Conservation (phyloP, 2,888 invertebrate genomes). For the Antheraea yamamai region DNA sequence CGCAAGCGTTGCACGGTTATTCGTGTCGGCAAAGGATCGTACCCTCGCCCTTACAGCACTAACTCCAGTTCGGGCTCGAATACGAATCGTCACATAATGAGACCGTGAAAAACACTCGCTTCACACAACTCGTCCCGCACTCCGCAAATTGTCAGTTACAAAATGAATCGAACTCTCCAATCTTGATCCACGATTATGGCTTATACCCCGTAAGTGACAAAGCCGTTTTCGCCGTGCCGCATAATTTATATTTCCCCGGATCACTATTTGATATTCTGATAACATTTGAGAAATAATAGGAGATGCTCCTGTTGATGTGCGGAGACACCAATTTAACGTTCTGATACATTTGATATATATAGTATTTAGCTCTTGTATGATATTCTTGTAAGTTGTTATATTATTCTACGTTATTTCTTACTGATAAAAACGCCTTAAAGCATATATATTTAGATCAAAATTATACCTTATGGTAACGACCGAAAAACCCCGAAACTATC, state of each 20-base stretch:
- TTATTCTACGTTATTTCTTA: background rate
- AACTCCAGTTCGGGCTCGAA: constrained; percentile 60
- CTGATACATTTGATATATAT: constrained; percentile 55
- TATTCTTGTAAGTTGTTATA: background rate
- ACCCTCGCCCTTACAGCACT: constrained; percentile 54
- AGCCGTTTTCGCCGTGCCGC: constrained; percentile 36
- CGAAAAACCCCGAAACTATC: too few species aligned
- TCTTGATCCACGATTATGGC: constrained; percentile 42
- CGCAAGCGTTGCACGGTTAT: constrained; percentile 48
- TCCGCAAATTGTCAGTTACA: constrained; percentile 44
- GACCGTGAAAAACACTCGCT: constrained; percentile 76
- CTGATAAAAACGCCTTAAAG: too few species aligned
- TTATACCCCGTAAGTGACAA: constrained; percentile 41
- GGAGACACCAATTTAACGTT: constrained; percentile 54
- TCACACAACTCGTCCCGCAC: constrained; percentile 57
- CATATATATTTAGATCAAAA: too few species aligned
- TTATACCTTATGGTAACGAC: too few species aligned
- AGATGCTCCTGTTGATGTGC: constrained; percentile 57
- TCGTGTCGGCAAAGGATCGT: constrained; percentile 49
- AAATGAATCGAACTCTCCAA: constrained; percentile 40
- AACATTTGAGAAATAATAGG: constrained; percentile 73
- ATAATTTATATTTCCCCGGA: constrained; percentile 29
- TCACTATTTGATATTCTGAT: constrained; percentile 74
- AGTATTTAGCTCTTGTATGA: constrained; percentile 40
- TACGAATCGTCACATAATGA: constrained; percentile 76